These are phyloP conservation scores for Cynopterus sphinx DNA, from an alignment of 2,797 vertebrate genomes.

Conservation along the genomic window DNA sequence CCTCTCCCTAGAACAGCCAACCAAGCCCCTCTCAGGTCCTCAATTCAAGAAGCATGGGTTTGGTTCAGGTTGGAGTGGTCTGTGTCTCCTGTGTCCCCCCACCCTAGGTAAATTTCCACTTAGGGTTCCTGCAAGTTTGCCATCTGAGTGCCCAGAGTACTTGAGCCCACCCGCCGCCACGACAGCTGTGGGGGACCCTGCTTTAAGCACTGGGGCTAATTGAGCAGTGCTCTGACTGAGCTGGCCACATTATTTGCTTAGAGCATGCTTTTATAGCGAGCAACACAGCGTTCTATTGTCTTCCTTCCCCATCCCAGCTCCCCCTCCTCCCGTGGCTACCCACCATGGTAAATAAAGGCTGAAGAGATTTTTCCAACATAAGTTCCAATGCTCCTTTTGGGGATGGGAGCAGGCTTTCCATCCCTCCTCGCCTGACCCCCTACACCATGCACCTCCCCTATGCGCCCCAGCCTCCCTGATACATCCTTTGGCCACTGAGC, in stretches of 20 bases:
- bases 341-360: conserved; percentile 64
- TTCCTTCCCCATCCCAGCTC: not conserved
- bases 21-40: not conserved
- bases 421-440: not conserved
- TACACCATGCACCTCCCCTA: not conserved
- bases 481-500: not conserved
- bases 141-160: not conserved
- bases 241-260: conserved; percentile 73
- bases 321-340: conserved; percentile 32
- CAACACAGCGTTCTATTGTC: conserved; percentile 79
- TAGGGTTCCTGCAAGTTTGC: conserved; percentile 43
- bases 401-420: not conserved
- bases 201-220: conserved; percentile 72
- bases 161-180: not conserved
- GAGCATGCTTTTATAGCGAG: conserved; percentile 70
- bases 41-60: conserved; percentile 61
- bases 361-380: conserved; percentile 35
- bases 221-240: conserved; percentile 64
- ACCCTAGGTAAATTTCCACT: conserved; percentile 33
- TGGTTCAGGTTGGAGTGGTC: not conserved
- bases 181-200: conserved; percentile 73
- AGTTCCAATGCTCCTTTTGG: conserved; percentile 19
- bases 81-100: not conserved
- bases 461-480: not conserved
- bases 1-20: not conserved